Percentiles rank a stretch among this genome's conserved stretches.
Conservation (phyloP, 2,113 vertebrate genomes). For the Rissa tridactyla region DNA sequence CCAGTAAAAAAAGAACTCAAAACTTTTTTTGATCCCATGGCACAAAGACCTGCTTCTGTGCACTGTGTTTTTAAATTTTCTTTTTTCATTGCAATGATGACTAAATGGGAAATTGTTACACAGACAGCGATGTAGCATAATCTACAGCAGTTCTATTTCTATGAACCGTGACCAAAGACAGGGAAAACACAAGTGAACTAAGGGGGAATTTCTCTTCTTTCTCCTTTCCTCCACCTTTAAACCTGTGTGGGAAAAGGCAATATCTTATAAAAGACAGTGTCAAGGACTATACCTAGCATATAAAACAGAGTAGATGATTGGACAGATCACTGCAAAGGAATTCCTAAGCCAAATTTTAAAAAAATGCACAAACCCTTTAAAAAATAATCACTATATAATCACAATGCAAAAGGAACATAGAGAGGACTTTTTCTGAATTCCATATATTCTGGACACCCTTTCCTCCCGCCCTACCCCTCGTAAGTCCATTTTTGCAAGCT, state of each 20-base stretch:
- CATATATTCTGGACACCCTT: background rate
- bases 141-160: background rate
- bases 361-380: background rate
- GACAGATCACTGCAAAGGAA: background rate
- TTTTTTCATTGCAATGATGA: background rate
- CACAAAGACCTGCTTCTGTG: slow-evolving; percentile 35
- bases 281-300: background rate
- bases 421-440: background rate
- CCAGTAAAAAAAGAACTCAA: background rate
- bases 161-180: background rate
- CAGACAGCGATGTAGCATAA: background rate
- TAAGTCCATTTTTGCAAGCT: background rate
- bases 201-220: background rate
- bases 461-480: background rate
- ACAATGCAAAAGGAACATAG: background rate
- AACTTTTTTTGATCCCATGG: background rate
- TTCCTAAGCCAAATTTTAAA: background rate
- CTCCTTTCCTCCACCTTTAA: background rate
- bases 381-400: slow-evolving; percentile 1
- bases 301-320: background rate
- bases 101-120: background rate
- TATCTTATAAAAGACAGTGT: background rate
- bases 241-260: background rate
- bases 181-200: background rate
- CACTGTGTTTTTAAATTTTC: background rate